These are phyloP conservation scores for Campoplex capitator DNA, from an alignment of 2,888 invertebrate species.

Conservation along the genomic window DNA sequence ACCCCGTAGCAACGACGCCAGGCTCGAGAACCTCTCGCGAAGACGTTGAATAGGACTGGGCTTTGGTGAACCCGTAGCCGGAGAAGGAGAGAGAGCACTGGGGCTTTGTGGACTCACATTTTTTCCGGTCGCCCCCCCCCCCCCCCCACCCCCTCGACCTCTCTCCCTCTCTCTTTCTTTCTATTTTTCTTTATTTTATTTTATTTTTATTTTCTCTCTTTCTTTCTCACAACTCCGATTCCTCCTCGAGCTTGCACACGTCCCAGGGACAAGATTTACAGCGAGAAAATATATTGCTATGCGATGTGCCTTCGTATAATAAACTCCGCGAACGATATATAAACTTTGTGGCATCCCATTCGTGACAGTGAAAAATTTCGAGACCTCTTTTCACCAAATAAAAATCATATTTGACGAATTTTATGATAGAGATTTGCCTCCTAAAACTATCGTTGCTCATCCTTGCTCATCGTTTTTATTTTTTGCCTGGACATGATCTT, in stretches of 20 bases:
- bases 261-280: conserved; percentile 59
- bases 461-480: neutral
- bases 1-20: conserved; percentile 56
- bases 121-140: neutral
- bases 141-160: conserved; percentile 8
- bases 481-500: neutral
- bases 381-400: neutral
- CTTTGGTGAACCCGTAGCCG: conserved; percentile 35
- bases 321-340: conserved; percentile 21
- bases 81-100: conserved; percentile 7
- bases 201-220: conserved; percentile 31
- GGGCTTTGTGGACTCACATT: conserved; percentile 47
- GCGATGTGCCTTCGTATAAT: conserved; percentile 20
- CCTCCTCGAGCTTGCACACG: conserved; percentile 53
- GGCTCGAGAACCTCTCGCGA: conserved; percentile 40
- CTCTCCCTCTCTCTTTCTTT: conserved; percentile 31
- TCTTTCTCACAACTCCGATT: conserved; percentile 42
- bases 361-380: conserved; percentile 24
- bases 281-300: conserved; percentile 58
- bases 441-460: neutral
- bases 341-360: conserved; percentile 13
- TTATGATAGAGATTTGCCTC: neutral
- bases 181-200: conserved; percentile 3
- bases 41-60: conserved; percentile 46
- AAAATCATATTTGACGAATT: neutral